phyloP scores from a whole-genome alignment of 1,140 invertebrate species.

The Drosophila asahinai region DNA sequence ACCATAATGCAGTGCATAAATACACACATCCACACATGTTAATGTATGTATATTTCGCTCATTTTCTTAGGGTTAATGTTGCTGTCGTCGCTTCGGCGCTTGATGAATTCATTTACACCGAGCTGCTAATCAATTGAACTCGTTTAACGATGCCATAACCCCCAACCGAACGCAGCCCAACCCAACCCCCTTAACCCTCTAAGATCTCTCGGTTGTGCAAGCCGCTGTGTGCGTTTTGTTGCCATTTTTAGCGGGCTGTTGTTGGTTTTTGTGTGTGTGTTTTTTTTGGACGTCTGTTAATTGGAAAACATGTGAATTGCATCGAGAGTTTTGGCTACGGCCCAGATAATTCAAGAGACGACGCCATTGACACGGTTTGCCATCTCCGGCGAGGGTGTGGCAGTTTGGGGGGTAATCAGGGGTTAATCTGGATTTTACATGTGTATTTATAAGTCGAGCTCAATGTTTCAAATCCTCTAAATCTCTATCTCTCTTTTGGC shows the following conservation, averaged over 20 bases:
- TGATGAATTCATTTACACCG: conserved; percentile 78
- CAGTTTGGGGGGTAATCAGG: neutral
- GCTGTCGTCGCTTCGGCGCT: conserved; percentile 38
- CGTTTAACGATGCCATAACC: conserved; percentile 53
- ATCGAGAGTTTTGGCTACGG: conserved; percentile 44
- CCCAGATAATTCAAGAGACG: conserved; percentile 35
- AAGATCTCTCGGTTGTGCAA: conserved; percentile 12
- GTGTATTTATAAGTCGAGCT: neutral
- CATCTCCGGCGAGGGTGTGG: conserved; percentile 30
- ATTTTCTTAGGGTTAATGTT: conserved; percentile 33
- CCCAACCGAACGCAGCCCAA: neutral
- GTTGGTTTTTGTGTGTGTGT: conserved; percentile 7
- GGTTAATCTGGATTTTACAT: conserved; percentile 9
- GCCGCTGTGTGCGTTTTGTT: conserved; percentile 24
- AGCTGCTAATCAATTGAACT: conserved; percentile 79
- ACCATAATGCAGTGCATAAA: neutral
- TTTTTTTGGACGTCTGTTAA: conserved; percentile 38
- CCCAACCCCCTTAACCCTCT: conserved; percentile 24
- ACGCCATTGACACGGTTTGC: conserved; percentile 43
- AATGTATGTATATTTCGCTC: neutral
- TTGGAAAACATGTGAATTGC: conserved; percentile 38
- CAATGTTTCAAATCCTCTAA: conserved; percentile 16
- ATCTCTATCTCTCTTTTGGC: conserved; percentile 31
- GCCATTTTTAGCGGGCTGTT: conserved; percentile 31
- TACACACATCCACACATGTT: neutral